These are phyloP conservation scores for Cybosia mesomella DNA, from an alignment of 2,888 invertebrate genomes.

Conservation along the genomic window DNA sequence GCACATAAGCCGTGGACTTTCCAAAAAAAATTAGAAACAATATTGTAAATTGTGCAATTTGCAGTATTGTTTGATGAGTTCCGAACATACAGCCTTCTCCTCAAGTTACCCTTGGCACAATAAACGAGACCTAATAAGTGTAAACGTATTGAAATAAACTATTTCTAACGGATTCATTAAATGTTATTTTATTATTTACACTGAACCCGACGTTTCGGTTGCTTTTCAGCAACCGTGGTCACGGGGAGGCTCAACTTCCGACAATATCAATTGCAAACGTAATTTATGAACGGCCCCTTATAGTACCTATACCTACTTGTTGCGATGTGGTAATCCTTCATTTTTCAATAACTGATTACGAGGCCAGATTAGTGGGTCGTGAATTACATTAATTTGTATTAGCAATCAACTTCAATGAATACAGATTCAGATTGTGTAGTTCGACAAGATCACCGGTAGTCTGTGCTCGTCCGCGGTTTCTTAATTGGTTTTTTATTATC, in stretches of 20 bases:
- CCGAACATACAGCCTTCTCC: no score
- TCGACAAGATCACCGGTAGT: background rate
- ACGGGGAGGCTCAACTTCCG: no score
- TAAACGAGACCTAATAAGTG: background rate
- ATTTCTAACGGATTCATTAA: no score
- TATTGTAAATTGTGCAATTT: no score
- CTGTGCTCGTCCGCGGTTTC: background rate
- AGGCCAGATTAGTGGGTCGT: conserved; percentile 2
- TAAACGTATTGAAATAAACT: no score
- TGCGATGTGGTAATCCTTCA: conserved; percentile 11
- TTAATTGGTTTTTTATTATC: background rate
- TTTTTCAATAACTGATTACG: conserved; percentile 11
- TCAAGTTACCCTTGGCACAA: no score
- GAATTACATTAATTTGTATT: conserved; percentile 6
- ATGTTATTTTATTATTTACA: no score
- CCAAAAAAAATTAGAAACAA: no score
- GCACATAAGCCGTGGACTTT: no score
- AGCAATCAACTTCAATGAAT: conserved; percentile 5
- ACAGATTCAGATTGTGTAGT: conserved; percentile 1
- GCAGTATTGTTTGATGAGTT: no score
- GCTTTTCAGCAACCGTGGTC: no score
- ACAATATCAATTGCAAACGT: background rate
- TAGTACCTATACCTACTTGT: background rate
- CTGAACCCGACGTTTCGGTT: no score
- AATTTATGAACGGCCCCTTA: background rate